A percentile compares a stretch with the other conserved stretches of the same genome.
phyloP scores from a whole-genome alignment of 2,113 vertebrate genomes.

The Tragelaphus strepsiceros region DNA sequence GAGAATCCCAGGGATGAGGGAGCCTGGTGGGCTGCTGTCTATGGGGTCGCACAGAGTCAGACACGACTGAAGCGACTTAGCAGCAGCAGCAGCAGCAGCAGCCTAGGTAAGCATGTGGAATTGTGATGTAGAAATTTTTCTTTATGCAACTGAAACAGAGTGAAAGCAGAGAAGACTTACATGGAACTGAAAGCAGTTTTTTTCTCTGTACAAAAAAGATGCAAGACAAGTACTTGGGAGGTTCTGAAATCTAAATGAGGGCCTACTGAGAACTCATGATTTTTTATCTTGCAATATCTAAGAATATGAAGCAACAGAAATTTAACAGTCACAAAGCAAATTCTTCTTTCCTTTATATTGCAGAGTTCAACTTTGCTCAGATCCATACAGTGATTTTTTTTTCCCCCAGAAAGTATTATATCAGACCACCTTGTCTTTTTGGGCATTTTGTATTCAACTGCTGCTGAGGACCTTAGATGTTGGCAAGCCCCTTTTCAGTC shows the following conservation, averaged over 20 bases:
- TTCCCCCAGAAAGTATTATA: not conserved
- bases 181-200: not conserved
- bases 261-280: not conserved
- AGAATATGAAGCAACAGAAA: not conserved
- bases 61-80: no score
- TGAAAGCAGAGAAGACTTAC: not conserved
- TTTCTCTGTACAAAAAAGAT: not conserved
- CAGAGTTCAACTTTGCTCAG: not conserved
- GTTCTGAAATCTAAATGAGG: slow-evolving; percentile 14
- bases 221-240: not conserved
- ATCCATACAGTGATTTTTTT: not conserved
- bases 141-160: not conserved
- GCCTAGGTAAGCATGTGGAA: not conserved
- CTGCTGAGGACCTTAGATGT: not conserved
- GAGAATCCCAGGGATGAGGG: no score
- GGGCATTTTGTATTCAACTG: not conserved
- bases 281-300: not conserved
- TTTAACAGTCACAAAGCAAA: not conserved
- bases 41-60: no score
- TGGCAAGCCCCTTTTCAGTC: not conserved
- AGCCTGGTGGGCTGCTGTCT: no score
- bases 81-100: no score
- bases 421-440: not conserved
- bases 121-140: not conserved
- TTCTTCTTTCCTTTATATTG: not conserved